Evolutionary conservation across 1,140 invertebrate species (phyloP), one percentile per base, ranked within the genome.

Genomic region (Trypoxylus dichotomus): DNA sequence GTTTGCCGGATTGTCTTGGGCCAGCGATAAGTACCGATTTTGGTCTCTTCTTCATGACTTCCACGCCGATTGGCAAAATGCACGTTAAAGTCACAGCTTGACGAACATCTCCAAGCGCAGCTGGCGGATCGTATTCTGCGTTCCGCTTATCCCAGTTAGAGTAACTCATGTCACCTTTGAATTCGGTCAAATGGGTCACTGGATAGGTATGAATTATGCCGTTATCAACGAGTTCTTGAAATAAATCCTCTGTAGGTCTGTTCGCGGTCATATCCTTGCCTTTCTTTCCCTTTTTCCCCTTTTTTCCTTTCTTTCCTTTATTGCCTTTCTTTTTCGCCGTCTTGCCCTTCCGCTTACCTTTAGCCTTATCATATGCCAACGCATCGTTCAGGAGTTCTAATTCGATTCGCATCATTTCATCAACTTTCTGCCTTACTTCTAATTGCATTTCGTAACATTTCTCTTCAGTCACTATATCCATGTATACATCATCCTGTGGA

Each of bases 191-290:
- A 13, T 85, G 85, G 3, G 90, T 86, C 78, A 90, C 88, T 0
- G 91, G 90, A 83, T 92, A 90, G 8, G 90, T 87, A 73, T 90
- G 89, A 75, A 97, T 94, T 13, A 97, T 92, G 6, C 92, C 92
- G 78, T 93, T 90, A 25, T 89, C 88, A 3, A 95, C 88, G 6
- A 97, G 84, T 85, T 97, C 95, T 82, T 96, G 91, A 84, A 93
- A 95, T 2, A 95, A 84, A 1, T 93, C 94, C 80, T 94, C 92
- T 3, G 90, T 88, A 0, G 91, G 91, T 81, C 93, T 86, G 82
- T 96, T 92, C 1, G 90, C 93, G 7, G 95, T 96, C 10, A 94
- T 85, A 87, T 96, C 95, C 82, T 95, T 95, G 79, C 94, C 93
- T 0, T 80, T 77, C 75, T 84, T 85, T 24, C 86, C 85, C 1